Base-by-base conservation (phyloP, 1,140 invertebrate species). In the Bombyx mandarina region DNA sequence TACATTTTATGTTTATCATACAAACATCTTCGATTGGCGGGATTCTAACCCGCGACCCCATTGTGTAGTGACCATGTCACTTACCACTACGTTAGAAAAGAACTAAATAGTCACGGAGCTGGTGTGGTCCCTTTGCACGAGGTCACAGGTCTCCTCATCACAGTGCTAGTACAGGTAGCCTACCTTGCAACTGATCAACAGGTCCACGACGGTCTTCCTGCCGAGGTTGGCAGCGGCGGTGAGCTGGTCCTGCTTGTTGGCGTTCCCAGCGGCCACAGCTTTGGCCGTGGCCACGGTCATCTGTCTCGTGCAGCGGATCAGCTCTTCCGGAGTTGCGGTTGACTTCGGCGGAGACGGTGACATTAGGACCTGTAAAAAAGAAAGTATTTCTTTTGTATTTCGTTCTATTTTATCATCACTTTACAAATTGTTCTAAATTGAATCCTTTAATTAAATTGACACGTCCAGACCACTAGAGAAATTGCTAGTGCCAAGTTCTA, bases 191-290 rank as follows among this genome's bases (percentile, higher is more conserved):
- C 96, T 94, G 8, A 92, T 90, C 6, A 99, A 88, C 91, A 99
- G 94, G 79, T 99, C 98, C 45, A 95, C 95, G 52, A 99, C 97
- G 8, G 97, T 95, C 82, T 97, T 97, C 51, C 98, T 88, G 6
- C 98, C 97, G 86, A 99, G 93, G 86, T 99, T 99, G 12, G 98
- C 97, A 5, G 98, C 97, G 5, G 96, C 95, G 44, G 99, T 99
- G 49, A 99, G 94, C 79, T 99, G 97, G 69, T 99, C 96, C 84
- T 99, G 98, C 68, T 96, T 93, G 77, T 96, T 94, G 62, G 96
- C 97, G 73, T 97, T 96, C 6, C 96, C 97, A 52, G 98, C 97
- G 2, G 97, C 93, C 1, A 99, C 97, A 0, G 97, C 97, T 73
- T 98, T 97, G 0, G 96, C 96, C 0, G 98, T 99, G 1, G 97